Conservation (phyloP, 2,797 vertebrate species). For the Lithobates sylvaticus region DNA sequence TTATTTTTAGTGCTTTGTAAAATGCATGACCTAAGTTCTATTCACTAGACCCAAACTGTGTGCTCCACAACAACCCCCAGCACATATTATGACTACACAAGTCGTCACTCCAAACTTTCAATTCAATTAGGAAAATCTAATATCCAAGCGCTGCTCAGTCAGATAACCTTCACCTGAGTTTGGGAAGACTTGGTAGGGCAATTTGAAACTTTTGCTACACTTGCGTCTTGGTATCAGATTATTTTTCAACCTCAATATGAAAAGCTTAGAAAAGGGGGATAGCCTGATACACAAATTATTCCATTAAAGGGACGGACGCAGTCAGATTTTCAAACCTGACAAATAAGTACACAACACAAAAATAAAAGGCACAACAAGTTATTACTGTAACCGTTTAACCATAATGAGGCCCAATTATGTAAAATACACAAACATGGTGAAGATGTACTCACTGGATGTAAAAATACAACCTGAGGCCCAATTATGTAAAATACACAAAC, state of each 20-base stretch:
- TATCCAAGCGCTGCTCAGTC: slow-evolving; percentile 22
- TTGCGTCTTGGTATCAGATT: slow-evolving; percentile 10
- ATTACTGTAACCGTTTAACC: background rate
- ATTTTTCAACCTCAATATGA: background rate
- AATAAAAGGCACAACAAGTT: background rate
- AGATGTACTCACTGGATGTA: background rate
- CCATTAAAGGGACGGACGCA: background rate
- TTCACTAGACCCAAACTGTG: slow-evolving; percentile 2
- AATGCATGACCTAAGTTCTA: slow-evolving; percentile 22
- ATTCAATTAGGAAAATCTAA: slow-evolving; percentile 50
- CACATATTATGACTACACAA: slow-evolving; percentile 53
- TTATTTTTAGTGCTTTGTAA: slow-evolving; percentile 45
- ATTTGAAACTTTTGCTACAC: slow-evolving; percentile 36
- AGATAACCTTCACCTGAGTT: slow-evolving; percentile 22
- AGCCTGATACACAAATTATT: slow-evolving; percentile 3
- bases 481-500: background rate
- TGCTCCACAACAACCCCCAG: slow-evolving; percentile 22
- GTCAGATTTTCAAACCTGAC: background rate
- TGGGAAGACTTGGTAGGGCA: slow-evolving; percentile 7
- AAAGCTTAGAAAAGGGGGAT: slow-evolving; percentile 17
- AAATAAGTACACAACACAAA: background rate
- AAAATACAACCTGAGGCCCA: background rate
- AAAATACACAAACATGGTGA: background rate
- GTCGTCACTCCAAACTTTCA: slow-evolving; percentile 32
- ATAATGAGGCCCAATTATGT: background rate